These are phyloP conservation scores for Oncorhynchus gorbuscha DNA, from an alignment of 2,113 vertebrate species.

Conservation along the genomic window DNA sequence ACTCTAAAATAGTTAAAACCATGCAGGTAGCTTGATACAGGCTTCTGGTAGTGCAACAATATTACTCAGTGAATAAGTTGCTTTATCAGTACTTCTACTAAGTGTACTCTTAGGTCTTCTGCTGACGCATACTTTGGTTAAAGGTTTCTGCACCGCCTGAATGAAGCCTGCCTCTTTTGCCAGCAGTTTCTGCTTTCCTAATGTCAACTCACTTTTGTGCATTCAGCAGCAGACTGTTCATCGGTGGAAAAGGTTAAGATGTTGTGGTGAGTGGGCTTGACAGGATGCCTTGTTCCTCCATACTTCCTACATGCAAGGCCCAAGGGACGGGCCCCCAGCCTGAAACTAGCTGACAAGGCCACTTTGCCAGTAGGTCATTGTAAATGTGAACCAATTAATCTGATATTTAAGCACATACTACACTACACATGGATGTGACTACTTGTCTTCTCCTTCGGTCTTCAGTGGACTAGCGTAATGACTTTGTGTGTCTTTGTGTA, in stretches of 20 bases:
- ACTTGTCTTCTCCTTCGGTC: slow-evolving; percentile 15
- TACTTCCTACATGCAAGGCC: slow-evolving; percentile 13
- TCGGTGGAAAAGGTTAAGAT: slow-evolving; percentile 76
- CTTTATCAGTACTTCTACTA: slow-evolving; percentile 17
- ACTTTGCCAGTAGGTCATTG: slow-evolving; percentile 68
- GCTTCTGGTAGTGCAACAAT: neutral
- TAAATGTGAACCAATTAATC: slow-evolving; percentile 69
- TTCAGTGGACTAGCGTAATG: slow-evolving; percentile 20
- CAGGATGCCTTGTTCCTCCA: slow-evolving; percentile 47
- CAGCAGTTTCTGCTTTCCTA: slow-evolving; percentile 61
- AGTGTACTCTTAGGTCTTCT: slow-evolving; percentile 48
- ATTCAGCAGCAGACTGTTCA: slow-evolving; percentile 70
- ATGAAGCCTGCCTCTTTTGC: slow-evolving; percentile 28
- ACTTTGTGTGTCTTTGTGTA: neutral
- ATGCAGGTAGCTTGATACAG: neutral
- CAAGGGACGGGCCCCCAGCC: slow-evolving; percentile 43
- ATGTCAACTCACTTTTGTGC: slow-evolving; percentile 75
- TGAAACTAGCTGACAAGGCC: slow-evolving; percentile 65
- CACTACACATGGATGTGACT: neutral
- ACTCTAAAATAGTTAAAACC: no score
- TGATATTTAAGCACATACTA: slow-evolving; percentile 58
- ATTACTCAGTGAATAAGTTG: slow-evolving; percentile 25
- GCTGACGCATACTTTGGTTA: slow-evolving; percentile 56
- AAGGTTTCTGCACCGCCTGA: slow-evolving; percentile 62
- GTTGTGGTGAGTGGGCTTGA: slow-evolving; percentile 55